Evolutionary conservation across 2,888 invertebrate genomes (phyloP), one percentile per base, ranked within the genome.

Genomic region (Amorpha juglandis): DNA sequence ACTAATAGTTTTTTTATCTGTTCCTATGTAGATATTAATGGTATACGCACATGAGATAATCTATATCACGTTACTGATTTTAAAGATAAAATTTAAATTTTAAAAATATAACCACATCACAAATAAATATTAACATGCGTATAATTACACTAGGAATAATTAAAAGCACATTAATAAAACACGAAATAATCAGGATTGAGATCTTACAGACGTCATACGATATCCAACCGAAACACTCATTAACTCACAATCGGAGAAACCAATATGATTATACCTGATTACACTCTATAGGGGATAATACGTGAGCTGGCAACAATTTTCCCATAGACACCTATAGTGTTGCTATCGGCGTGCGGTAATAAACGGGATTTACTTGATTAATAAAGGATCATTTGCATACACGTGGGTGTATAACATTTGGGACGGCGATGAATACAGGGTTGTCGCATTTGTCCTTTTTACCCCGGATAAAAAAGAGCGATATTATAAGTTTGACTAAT

Each of bases 351-450:
- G 74, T 73, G 71, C 72, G 72, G 79, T 84, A 83, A 84, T 83
- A 84, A 86, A 86, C 80, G 83, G 84, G 82, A 84, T 84, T 87
- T 84, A 81, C 81, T 84, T 83, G 81, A 83, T 86, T 86, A 80
- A 74, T 73, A 77, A 80, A 75, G 71, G 75, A 75, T 71, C 67
- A 85, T 87, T 87, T 83, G 77, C 81, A 82, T 83, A 80, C 47
- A 77, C 78, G 87, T 88, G 84, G 87, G 88, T 86, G 86, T 83
- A 77, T 76, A 75, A 74, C 71, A 71, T 77, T 80, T 67, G 69
- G 73, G 70, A 74, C 70, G 71, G 73, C 71, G 19, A 50, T 12
- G 38, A 3, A 4, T 42, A 12, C 35, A 58, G 58, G 64, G 64
- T 48, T 65, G 64, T n/a, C 53, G 12, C n/a, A 9, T 47, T 38